Evolutionary conservation across 2,113 vertebrate genomes (phyloP).

Genomic region (Thomomys bottae): DNA sequence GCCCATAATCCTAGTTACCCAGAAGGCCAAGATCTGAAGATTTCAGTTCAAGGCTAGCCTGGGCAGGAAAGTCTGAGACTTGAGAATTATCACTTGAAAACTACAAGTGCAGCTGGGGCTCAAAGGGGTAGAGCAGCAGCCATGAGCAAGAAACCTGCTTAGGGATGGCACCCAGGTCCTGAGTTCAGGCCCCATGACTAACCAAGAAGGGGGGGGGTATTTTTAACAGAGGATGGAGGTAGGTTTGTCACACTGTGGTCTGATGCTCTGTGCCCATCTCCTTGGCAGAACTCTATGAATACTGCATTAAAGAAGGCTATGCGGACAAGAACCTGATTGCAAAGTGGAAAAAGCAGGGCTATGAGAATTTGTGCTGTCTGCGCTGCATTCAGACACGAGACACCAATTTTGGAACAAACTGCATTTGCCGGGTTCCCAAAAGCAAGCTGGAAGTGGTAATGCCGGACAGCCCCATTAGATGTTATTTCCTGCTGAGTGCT

Average conservation of each 20-base stretch:
- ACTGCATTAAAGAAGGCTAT: slow-evolving; percentile 97
- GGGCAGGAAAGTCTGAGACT: no score
- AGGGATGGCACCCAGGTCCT: no score
- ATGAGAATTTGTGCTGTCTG: slow-evolving; percentile 97
- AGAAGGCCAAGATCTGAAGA: no score
- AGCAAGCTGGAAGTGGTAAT: slow-evolving; percentile 99
- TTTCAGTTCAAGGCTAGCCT: no score
- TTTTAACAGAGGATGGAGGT: neutral
- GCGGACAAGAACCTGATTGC: slow-evolving; percentile 99
- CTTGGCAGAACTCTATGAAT: slow-evolving; percentile 95
- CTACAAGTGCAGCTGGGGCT: no score
- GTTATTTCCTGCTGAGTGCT: neutral
- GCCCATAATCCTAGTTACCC: no score
- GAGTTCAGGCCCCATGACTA: no score
- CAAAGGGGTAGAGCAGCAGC: no score
- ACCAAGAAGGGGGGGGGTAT: neutral
- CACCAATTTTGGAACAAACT: slow-evolving; percentile 99
- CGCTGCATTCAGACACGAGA: slow-evolving; percentile 98
- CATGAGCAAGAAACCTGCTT: no score
- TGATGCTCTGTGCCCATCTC: neutral
- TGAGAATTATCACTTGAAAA: no score
- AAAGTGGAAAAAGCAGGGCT: slow-evolving; percentile 99
- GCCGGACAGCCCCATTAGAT: neutral
- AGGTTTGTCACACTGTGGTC: neutral
- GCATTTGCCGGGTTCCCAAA: slow-evolving; percentile 98